Evolutionary conservation across 2,113 vertebrate species (phyloP), one percentile per base, ranked within the genome.

Genomic region (Mixornis gularis): DNA sequence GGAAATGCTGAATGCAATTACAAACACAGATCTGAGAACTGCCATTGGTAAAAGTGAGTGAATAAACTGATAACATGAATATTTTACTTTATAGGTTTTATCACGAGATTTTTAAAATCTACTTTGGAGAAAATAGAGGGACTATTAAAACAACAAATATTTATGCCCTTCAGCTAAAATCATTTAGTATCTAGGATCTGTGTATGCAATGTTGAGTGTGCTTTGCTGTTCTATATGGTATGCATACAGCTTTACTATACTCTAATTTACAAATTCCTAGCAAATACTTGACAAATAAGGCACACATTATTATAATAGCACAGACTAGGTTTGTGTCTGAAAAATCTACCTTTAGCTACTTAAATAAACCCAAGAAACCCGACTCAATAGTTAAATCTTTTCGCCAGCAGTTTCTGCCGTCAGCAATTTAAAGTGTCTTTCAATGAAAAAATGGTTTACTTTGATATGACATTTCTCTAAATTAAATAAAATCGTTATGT

Each of bases 1-100:
- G 91, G 93, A 95, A 87, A 91, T 94, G 84, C 48, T 95, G 87
- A 55, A 46, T 94, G 91, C 96, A 97, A 97, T 98, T 97, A 91
- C 68, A 87, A 58, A 76, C 43, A 78, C 32, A 59, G 32, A 93
- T 89, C 80, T 92, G 59, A 93, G 51, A 93, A 65, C 18, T 53
- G n/a, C 41, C 38, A 16, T 24, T 79, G 51, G 43, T 89, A 73
- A 60, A 87, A 70, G 36, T 38, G 65, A 88, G 24, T 36, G 27
- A 76, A 83, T 86, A 91, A 95, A 81, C 38, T 63, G 32, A 92
- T 36, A 94, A 46, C 20, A 65, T 51, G n/a, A 77, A 59, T 84
- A 86, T 89, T 83, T 46, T 49, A 38, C 14, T 66, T 55, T 27
- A 25, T 70, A 25, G 41, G 7, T 72, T 79, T 85, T 81, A 52